Evolutionary conservation across 1,140 invertebrate species (phyloP), one percentile per base, ranked within the genome.

Genomic region (Plectrocnemia conspersa): DNA sequence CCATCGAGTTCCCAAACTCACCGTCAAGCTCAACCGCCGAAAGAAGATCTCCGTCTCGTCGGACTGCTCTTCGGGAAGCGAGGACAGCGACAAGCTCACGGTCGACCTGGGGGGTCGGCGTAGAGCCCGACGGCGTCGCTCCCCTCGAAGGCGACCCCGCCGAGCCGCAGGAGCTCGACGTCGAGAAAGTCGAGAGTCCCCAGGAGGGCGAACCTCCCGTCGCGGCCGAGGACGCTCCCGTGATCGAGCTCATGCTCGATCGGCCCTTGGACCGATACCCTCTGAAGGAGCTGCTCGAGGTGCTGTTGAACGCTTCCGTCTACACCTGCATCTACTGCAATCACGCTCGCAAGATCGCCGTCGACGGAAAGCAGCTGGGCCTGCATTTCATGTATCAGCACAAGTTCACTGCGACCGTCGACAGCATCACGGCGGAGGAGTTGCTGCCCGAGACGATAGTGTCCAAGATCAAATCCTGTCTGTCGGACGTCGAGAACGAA

Each of bases 311-410:
- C 53, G 78, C 78, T 1, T 84, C 86, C 0, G 81, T 81, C 63
- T 71, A 77, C 3, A 75, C 74, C 22, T 92, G 89, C 67, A 77
- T 89, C 23, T 91, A 89, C 65, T 92, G 89, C 64, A 88, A 89
- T 66, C 87, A 91, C 72, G 87, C 86, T 0, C 75, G 85, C 16
- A 82, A 84, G 55, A 88, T 91, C 59, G 84, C 87, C 1, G 86
- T 91, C 0, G 88, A 91, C 68, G 88, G 83, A 35, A 83, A 84
- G 66, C 85, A 89, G 62, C 65, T 92, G 29, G 82, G 82, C 1
- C 66, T 89, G 10, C 89, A 92, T 65, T 79, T 90, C 64, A 79
- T 91, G 2, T 75, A 81, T 2, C 79, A 88, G 64, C 89, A 91
- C 69, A 73, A 84, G 4, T 90, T 88, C 66, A 77, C 77, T 3